Evolutionary conservation across 2,797 vertebrate genomes (phyloP), one percentile per base, ranked within the genome.

Genomic region (Mormyrus hasselquistii): DNA sequence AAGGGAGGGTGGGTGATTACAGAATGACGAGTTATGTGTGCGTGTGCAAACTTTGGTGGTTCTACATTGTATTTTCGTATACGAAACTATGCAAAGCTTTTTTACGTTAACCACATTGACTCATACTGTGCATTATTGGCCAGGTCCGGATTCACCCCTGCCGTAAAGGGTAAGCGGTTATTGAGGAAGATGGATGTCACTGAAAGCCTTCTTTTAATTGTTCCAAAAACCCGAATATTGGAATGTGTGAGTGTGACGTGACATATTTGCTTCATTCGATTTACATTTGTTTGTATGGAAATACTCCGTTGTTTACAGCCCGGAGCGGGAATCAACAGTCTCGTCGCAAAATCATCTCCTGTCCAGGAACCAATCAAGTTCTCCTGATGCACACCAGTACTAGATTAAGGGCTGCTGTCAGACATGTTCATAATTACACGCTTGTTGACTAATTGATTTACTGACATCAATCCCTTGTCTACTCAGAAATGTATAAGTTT

Each of bases 361-460:
- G 25, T 41, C 53, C 85, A n/a, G 29, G 25, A 38, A 57, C 29
- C 22, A 87, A 34, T 57, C 53, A 57, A 52, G 52, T 52, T 87
- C 53, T 57, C 53, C 25, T 8, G 47, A 85, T 52, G 29, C 82
- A 25, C n/a, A 9, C 85, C 50, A 12, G 14, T 55, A 12, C 5
- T 22, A 41, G 53, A 87, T 52, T 87, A 41, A 65, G n/a, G 16
- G 19, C 55, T 65, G 10, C 44, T 4, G 41, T 49, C 19, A 62
- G 59, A 69, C 86, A 69, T 59, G 41, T 69, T 87, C 52, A 87
- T 65, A 87, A 65, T 87, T 87, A 87, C 34, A 69, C 41, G n/a
- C 19, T 69, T 65, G 34, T n/a, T 87, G 59, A 47, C 86, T 65
- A 87, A 87, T 87, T 87, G 86, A 87, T 87, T 87, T 69, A 69